A percentile compares a stretch with the other conserved stretches of the same genome.
Evolutionary conservation across 2,888 invertebrate genomes (phyloP).

Genomic region (Altica lythri): DNA sequence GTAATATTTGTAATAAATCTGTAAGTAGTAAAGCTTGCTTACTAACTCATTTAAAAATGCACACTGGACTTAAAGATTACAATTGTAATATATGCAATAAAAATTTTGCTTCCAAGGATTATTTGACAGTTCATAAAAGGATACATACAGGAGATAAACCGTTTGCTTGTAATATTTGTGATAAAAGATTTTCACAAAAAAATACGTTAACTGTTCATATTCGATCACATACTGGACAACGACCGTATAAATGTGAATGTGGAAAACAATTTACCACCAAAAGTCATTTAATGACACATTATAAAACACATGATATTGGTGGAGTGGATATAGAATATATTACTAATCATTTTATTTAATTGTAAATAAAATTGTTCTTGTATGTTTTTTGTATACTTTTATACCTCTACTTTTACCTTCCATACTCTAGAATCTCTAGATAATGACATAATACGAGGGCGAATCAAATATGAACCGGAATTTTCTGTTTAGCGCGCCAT

Average conservation of each 20-base stretch:
- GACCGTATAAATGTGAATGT: constrained; percentile 62
- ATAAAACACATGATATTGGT: constrained; percentile 60
- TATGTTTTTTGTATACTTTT: constrained; percentile 8
- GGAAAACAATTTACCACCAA: constrained; percentile 64
- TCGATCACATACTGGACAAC: constrained; percentile 63
- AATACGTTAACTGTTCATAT: constrained; percentile 62
- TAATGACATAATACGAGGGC: too few relatives aligned
- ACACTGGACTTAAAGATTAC: constrained; percentile 52
- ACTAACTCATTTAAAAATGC: constrained; percentile 54
- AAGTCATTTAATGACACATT: constrained; percentile 63
- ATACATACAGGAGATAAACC: constrained; percentile 63
- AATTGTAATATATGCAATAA: constrained; percentile 46
- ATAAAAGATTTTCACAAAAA: constrained; percentile 64
- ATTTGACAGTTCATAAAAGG: constrained; percentile 62
- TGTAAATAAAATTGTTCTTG: too few relatives aligned
- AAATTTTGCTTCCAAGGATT: constrained; percentile 54
- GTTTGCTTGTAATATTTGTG: constrained; percentile 62
- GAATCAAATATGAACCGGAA: too few relatives aligned
- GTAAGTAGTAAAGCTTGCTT: constrained; percentile 51
- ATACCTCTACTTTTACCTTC: too few relatives aligned
- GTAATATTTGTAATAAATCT: constrained; percentile 53
- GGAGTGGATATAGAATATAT: constrained; percentile 50
- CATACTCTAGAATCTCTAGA: too few relatives aligned
- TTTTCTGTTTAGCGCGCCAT: too few relatives aligned
- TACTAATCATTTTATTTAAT: constrained; percentile 38